Percentiles rank a stretch among this genome's conserved stretches.
phyloP scores from a whole-genome alignment of 1,140 invertebrate genomes.

The Lepidurus couesii region DNA sequence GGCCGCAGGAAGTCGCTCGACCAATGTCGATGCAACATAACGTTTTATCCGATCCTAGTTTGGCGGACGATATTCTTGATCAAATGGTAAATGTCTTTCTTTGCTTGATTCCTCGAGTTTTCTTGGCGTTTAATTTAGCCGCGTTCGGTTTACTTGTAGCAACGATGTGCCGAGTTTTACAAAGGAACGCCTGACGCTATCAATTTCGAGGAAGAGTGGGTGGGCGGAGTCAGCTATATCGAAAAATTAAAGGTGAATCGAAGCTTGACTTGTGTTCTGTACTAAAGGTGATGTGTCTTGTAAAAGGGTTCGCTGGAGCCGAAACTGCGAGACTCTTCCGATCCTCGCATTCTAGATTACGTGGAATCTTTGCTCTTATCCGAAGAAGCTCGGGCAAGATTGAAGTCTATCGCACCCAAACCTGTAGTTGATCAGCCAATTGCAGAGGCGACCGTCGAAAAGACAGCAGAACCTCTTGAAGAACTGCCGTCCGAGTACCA shows the following conservation, averaged over 20 bases:
- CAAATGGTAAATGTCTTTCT: conserved; percentile 59
- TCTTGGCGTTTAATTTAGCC: conserved; percentile 29
- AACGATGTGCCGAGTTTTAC: conserved; percentile 78
- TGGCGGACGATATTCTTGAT: conserved; percentile 72
- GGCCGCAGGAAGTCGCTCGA: conserved; percentile 81
- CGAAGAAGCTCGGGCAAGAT: neutral
- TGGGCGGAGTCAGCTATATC: conserved; percentile 64
- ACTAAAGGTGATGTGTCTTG: neutral
- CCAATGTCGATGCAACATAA: conserved; percentile 84
- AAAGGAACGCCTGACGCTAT: conserved; percentile 67
- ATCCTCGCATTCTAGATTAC: neutral
- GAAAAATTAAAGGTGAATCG: conserved; percentile 62
- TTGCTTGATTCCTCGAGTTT: conserved; percentile 24
- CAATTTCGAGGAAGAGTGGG: conserved; percentile 68
- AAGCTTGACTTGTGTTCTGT: neutral
- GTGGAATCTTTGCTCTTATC: neutral
- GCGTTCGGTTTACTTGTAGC: conserved; percentile 48
- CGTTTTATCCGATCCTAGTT: conserved; percentile 70
- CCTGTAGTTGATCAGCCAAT: neutral
- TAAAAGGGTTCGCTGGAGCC: neutral
- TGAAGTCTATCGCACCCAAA: neutral
- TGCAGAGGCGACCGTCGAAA: neutral
- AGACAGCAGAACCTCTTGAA: neutral
- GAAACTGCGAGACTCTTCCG: neutral
- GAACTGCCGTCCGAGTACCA: neutral